phyloP scores from a whole-genome alignment of 2,888 invertebrate species.

The Hydroisotoma schaefferi region DNA sequence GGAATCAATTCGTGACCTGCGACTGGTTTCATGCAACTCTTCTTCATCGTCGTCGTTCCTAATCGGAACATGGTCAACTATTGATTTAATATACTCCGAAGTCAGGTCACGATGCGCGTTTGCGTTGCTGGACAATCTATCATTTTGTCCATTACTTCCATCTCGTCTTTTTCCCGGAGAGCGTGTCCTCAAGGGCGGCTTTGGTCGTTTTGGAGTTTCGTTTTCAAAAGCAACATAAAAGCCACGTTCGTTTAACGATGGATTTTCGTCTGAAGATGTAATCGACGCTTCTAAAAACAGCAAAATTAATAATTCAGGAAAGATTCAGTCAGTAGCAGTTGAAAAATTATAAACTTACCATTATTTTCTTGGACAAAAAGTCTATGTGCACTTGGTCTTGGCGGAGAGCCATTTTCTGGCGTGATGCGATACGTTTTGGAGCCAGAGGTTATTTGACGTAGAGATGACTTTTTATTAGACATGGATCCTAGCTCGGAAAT shows the following conservation, averaged over 20 bases:
- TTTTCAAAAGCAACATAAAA: constrained; percentile 93
- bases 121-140: constrained; percentile 5
- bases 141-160: constrained; percentile 11
- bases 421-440: constrained; percentile 77
- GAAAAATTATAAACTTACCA: not conserved
- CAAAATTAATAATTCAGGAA: not conserved
- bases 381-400: constrained; percentile 64
- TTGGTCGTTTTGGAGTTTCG: constrained; percentile 80
- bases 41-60: constrained; percentile 38
- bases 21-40: constrained; percentile 16
- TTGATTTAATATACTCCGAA: constrained; percentile 46
- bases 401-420: constrained; percentile 48
- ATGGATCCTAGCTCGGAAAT: constrained; percentile 43
- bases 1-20: constrained; percentile 10
- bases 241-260: constrained; percentile 50
- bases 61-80: constrained; percentile 41
- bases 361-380: constrained; percentile 35
- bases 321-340: not conserved
- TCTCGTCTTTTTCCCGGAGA: constrained; percentile 41
- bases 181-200: constrained; percentile 69
- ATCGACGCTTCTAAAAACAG: constrained; percentile 40
- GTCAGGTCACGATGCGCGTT: constrained; percentile 38
- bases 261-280: constrained; percentile 39
- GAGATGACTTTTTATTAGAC: constrained; percentile 39
- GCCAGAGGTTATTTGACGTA: constrained; percentile 74